Percentiles rank a stretch among this genome's conserved stretches.
These are phyloP conservation scores for Pterophyllum scalare DNA, from an alignment of 2,113 vertebrate species.

Conservation along the genomic window DNA sequence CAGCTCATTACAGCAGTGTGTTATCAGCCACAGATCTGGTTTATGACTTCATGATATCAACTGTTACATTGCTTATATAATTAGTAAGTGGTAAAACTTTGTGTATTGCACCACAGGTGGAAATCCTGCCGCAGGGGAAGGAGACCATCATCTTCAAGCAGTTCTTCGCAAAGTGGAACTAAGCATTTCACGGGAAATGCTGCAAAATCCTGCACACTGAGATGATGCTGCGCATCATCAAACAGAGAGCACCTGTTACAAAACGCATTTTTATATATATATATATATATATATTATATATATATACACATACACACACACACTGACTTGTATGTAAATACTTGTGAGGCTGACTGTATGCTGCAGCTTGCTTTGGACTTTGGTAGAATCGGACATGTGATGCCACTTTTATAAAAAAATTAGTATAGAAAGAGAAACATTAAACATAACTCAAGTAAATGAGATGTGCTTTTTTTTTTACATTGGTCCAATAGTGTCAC, in stretches of 20 bases:
- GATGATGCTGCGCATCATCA: neutral
- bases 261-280: conserved; percentile 15
- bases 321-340: conserved; percentile 59
- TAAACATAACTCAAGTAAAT: neutral
- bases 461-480: conserved; percentile 32
- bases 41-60: neutral
- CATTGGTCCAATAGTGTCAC: conserved; percentile 36
- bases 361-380: conserved; percentile 4
- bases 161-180: conserved; percentile 91
- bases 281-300: conserved; percentile 44
- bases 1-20: neutral
- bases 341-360: conserved; percentile 24
- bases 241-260: conserved; percentile 1
- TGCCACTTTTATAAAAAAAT: conserved; percentile 66
- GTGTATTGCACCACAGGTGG: conserved; percentile 80
- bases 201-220: conserved; percentile 2
- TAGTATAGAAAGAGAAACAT: neutral
- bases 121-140: conserved; percentile 89
- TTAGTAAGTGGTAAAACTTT: neutral
- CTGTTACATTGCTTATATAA: neutral
- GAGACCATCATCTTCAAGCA: conserved; percentile 94
- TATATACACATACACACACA: no score
- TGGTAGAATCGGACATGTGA: conserved; percentile 41
- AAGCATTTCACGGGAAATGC: conserved; percentile 28
- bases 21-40: neutral